phyloP scores from a whole-genome alignment of 2,113 vertebrate species.

The Anoplopoma fimbria region DNA sequence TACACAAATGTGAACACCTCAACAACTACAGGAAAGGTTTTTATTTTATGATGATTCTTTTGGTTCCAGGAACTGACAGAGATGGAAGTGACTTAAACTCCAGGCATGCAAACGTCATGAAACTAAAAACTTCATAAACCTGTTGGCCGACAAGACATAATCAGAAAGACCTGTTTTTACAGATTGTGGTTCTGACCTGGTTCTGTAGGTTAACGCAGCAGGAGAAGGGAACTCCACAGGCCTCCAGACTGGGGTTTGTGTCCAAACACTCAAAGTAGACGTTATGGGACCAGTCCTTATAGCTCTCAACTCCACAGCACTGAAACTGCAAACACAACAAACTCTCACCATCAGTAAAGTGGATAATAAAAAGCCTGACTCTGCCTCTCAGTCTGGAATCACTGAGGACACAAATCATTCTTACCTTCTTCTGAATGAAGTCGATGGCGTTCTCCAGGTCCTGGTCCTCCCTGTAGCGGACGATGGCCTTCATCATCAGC shows the following conservation, averaged over 20 bases:
- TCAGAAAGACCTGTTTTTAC: no score
- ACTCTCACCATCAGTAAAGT: neutral
- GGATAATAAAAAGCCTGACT: neutral
- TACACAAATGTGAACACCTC: neutral
- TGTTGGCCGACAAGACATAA: no score
- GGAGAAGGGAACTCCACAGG: conserved; percentile 87
- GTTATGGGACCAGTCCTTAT: conserved; percentile 85
- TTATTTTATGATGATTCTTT: neutral
- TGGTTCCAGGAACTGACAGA: neutral
- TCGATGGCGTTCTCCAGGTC: conserved; percentile 89
- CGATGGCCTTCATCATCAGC: conserved; percentile 76
- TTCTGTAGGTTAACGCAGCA: conserved; percentile 80
- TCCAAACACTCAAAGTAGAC: conserved; percentile 84
- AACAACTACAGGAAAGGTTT: neutral
- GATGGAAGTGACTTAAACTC: neutral
- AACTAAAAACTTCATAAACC: neutral
- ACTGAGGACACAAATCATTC: neutral
- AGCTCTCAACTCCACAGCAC: conserved; percentile 85
- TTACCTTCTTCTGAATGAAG: conserved; percentile 89
- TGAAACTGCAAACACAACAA: conserved; percentile 79
- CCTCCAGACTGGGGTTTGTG: conserved; percentile 86
- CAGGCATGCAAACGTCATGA: neutral
- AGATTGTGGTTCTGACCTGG: no score
- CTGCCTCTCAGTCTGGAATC: neutral
- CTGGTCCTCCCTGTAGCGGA: conserved; percentile 84